Conservation (phyloP, 2,797 vertebrate genomes). For the Fratercula arctica region DNA sequence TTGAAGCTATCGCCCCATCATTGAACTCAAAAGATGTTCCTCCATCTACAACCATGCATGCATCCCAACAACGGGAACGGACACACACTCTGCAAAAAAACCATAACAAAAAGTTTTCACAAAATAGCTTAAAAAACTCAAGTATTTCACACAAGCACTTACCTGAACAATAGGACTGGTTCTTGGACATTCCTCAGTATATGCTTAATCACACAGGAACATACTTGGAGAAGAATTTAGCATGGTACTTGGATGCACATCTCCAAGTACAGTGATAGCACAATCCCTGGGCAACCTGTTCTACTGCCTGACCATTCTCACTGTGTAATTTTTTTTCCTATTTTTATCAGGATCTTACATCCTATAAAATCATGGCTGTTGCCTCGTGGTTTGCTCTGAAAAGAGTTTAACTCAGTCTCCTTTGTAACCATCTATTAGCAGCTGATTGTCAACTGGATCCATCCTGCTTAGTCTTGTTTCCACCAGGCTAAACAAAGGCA, state of each 20-base stretch:
- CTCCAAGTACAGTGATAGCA: not conserved
- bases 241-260: no score
- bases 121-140: not conserved
- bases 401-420: not conserved
- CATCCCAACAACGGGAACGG: constrained; percentile 96
- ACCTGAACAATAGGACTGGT: not conserved
- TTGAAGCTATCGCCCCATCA: constrained; percentile 93
- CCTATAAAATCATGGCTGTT: not conserved
- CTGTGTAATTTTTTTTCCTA: not conserved
- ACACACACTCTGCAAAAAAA: constrained; percentile 85
- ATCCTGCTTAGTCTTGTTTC: not conserved
- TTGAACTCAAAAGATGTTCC: constrained; percentile 98
- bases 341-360: not conserved
- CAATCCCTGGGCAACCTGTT: not conserved
- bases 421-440: not conserved
- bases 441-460: not conserved
- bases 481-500: not conserved
- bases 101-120: not conserved
- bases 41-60: constrained; percentile 97
- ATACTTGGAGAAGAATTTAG: not conserved
- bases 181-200: not conserved
- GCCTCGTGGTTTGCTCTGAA: not conserved
- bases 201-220: not conserved
- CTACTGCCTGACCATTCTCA: not conserved
- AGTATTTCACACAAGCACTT: not conserved